Evolutionary conservation across 1,140 invertebrate species (phyloP), one percentile per base, ranked within the genome.

Genomic region (Globodera ellingtonae): DNA sequence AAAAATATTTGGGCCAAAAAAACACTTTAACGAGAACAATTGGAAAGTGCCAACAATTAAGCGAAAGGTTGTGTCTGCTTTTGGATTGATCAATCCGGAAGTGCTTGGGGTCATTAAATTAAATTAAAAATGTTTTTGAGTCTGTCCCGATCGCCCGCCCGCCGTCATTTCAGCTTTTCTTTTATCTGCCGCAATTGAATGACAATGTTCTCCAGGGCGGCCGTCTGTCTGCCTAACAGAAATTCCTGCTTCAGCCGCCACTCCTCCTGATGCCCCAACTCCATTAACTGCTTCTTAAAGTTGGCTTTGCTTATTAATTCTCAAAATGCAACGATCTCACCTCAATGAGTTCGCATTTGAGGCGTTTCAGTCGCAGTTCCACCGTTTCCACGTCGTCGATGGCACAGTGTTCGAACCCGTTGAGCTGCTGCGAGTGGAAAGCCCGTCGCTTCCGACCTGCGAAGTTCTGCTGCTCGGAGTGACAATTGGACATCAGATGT

Each of bases 261-360:
- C 18, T 70, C 67, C 46, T 70, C 67, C 24, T 70, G 24, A 13
- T 47, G 67, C 2, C 46, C 67, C 67, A 70, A 47, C 35, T 70
- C 67, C 67, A 70, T 35, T 35, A 70, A 10, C 6, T 47, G 67
- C 67, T 70, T 70, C 67, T 70, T 35, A 35, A 70, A 44, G 66
- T 13, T 15, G 59, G 1, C 13, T 15, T 15, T 65, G 59, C 13
- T 65, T 65, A 15, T 35, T 13, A 65, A 65, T 15, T 21, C 13
- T 21, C 13, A 65, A 13, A 21, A 21, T 13, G 21, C 1, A 65
- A 15, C 59, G 13, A 10, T 70, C 18, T 5, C 67, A 70, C 67
- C 67, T 70, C 67, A 70, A 70, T 35, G 8, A 70, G 67, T 70
- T 70, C 67, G 24, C 67, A 70, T 70, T 70, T 70, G 67, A 70